Evolutionary conservation across 1,140 invertebrate genomes (phyloP).

Genomic region (Laupala kohalensis): DNA sequence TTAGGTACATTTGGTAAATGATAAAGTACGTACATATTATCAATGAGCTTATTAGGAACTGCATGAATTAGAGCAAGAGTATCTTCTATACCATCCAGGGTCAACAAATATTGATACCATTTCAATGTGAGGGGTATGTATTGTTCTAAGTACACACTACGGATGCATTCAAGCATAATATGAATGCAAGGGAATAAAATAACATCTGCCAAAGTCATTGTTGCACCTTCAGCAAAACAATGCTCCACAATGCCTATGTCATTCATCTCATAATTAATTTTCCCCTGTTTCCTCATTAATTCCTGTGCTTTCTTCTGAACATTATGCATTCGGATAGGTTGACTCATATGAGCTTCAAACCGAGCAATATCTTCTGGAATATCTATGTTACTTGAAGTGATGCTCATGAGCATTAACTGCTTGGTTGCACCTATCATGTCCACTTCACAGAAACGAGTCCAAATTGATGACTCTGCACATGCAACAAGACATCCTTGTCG

Average conservation of each 20-base stretch:
- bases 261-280: background rate
- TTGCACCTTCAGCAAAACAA: conserved; percentile 68
- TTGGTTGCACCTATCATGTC: conserved; percentile 50
- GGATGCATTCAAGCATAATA: conserved; percentile 40
- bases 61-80: conserved; percentile 4
- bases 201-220: conserved; percentile 71
- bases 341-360: conserved; percentile 75
- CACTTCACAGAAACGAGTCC: conserved; percentile 87
- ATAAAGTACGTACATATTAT: conserved; percentile 13
- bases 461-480: conserved; percentile 71
- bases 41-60: conserved; percentile 1
- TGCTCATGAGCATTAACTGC: conserved; percentile 15
- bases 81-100: conserved; percentile 13
- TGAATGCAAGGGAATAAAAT: conserved; percentile 61
- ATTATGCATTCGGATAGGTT: conserved; percentile 77
- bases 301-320: conserved; percentile 59
- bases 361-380: conserved; percentile 50
- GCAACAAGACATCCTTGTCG: conserved; percentile 61
- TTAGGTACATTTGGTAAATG: conserved; percentile 29
- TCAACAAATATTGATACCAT: conserved; percentile 41
- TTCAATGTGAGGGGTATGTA: conserved; percentile 47
- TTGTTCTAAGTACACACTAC: conserved; percentile 26
- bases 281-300: background rate
- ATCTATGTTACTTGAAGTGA: conserved; percentile 6
- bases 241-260: conserved; percentile 38